These are phyloP conservation scores for Drosophila mayaguana DNA, from an alignment of 2,888 invertebrate species.

Conservation along the genomic window DNA sequence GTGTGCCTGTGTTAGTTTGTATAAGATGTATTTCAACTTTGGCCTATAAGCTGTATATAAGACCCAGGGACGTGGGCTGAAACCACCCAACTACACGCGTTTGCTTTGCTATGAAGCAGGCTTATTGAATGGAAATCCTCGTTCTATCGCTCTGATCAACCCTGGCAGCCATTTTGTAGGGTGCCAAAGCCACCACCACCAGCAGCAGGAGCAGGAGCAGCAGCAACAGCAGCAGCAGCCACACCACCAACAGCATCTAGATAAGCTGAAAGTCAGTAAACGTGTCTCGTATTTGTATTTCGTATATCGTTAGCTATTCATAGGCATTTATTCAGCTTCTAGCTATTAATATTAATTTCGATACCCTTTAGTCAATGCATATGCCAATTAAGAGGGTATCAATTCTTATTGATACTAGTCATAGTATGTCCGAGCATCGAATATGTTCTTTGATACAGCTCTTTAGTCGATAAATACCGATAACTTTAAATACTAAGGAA, in stretches of 20 bases:
- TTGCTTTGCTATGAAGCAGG: conserved; percentile 46
- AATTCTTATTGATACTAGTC: background rate
- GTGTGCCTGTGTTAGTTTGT: conserved; percentile 25
- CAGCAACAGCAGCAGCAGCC: conserved; percentile 15
- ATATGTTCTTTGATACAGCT: background rate
- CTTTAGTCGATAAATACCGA: background rate
- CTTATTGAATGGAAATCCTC: conserved; percentile 45
- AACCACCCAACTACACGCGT: conserved; percentile 17
- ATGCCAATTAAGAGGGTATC: background rate
- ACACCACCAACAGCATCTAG: conserved; percentile 21
- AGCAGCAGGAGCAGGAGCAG: conserved; percentile 10
- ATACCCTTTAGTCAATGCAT: background rate
- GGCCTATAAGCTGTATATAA: conserved; percentile 69
- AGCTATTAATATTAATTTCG: conserved; percentile 51
- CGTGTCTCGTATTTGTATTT: conserved; percentile 29
- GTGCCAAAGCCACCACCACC: conserved; percentile 46
- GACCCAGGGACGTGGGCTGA: conserved; percentile 10
- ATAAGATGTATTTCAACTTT: conserved; percentile 67
- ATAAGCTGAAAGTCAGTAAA: conserved; percentile 38
- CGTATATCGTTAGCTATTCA: conserved; percentile 61
- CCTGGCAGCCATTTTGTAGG: conserved; percentile 66
- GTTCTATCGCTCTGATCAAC: background rate
- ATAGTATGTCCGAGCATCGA: background rate
- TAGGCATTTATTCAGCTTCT: conserved; percentile 56
- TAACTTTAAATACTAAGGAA: background rate